Percentiles rank a stretch among this genome's conserved stretches.
Conservation (phyloP, 2,888 invertebrate genomes). For the Apantesis nais region DNA sequence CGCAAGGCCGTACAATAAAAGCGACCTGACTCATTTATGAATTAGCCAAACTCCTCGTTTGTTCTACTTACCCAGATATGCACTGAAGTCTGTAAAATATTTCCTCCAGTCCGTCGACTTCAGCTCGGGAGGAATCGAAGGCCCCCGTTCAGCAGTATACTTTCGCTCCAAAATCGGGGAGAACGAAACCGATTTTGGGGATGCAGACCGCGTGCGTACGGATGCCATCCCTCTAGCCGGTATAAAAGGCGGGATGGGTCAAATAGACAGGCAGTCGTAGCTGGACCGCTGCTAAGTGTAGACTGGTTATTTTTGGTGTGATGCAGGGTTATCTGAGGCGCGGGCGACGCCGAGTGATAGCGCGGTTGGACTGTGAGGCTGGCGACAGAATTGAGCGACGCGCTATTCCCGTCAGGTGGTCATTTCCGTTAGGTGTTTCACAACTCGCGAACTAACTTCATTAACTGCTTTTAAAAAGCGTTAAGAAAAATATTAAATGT, state of each 20-base stretch:
- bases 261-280: slow-evolving; percentile 76
- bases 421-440: slow-evolving; percentile 78
- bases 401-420: slow-evolving; percentile 85
- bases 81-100: slow-evolving; percentile 82
- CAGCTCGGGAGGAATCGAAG: slow-evolving; percentile 69
- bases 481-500: slow-evolving; percentile 57
- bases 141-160: slow-evolving; percentile 78
- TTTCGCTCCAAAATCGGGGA: slow-evolving; percentile 87
- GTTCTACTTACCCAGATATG: slow-evolving; percentile 80
- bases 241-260: slow-evolving; percentile 74
- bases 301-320: slow-evolving; percentile 80
- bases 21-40: slow-evolving; percentile 72
- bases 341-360: slow-evolving; percentile 79
- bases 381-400: slow-evolving; percentile 77
- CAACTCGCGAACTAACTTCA: slow-evolving; percentile 75
- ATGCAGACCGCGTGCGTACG: slow-evolving; percentile 88
- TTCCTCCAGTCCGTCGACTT: slow-evolving; percentile 77
- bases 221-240: slow-evolving; percentile 82
- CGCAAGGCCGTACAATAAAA: slow-evolving; percentile 79
- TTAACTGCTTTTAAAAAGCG: slow-evolving; percentile 72
- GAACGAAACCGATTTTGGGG: slow-evolving; percentile 88
- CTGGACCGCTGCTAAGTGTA: slow-evolving; percentile 75
- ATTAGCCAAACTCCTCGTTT: slow-evolving; percentile 48
- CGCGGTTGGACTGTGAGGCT: slow-evolving; percentile 78
- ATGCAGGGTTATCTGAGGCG: slow-evolving; percentile 77